Evolutionary conservation across 2,797 vertebrate genomes (phyloP).

Genomic region (Halcyon badia): DNA sequence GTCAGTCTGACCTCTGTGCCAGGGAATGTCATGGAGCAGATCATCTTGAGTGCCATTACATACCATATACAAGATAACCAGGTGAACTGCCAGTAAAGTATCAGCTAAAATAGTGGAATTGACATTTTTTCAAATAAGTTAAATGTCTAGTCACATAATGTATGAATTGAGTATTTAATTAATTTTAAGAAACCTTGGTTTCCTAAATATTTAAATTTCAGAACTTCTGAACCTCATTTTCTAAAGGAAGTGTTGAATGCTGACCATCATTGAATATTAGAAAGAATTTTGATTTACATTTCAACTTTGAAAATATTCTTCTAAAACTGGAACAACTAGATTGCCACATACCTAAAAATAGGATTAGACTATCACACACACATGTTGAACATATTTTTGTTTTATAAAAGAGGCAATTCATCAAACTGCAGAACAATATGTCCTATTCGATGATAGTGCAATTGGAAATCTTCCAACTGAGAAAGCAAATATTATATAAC

Average conservation of each 20-base stretch:
- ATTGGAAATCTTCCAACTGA: slow-evolving; percentile 27
- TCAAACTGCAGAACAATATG: slow-evolving; percentile 33
- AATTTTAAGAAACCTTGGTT: not conserved
- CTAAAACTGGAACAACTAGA: not conserved
- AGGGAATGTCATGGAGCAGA: too few species aligned
- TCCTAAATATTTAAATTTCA: not conserved
- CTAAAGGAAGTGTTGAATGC: not conserved
- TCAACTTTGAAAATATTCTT: not conserved
- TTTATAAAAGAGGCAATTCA: slow-evolving; percentile 34
- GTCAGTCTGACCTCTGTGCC: too few species aligned
- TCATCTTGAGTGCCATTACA: too few species aligned
- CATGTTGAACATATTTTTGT: slow-evolving; percentile 60
- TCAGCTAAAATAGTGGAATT: not conserved
- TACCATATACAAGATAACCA: too few species aligned
- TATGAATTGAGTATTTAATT: not conserved
- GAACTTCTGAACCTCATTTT: not conserved
- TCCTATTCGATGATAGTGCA: not conserved
- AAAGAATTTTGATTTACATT: not conserved
- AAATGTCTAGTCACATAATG: not conserved
- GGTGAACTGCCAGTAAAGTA: not conserved
- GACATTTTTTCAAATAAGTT: not conserved
- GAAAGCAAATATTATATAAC: slow-evolving; percentile 22
- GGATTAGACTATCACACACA: not conserved
- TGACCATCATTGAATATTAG: not conserved
- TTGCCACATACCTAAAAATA: not conserved